These are phyloP conservation scores for Syrista parreyssii DNA, from an alignment of 2,888 invertebrate genomes.

Conservation along the genomic window DNA sequence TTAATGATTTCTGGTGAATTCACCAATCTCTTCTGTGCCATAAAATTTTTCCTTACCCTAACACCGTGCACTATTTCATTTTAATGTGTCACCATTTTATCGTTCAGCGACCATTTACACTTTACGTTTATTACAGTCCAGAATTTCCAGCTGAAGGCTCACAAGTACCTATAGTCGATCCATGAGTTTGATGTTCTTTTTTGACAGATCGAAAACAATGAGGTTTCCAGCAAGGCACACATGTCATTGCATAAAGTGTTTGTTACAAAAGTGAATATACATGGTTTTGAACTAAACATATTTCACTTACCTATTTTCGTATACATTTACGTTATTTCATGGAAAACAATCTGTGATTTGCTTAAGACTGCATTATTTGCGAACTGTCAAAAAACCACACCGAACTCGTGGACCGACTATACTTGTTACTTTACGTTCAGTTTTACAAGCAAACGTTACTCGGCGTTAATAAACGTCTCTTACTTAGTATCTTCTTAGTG, in stretches of 20 bases:
- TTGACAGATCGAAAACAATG: too few species aligned
- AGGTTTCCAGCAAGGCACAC: too few species aligned
- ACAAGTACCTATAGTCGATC: neutral
- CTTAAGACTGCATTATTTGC: too few species aligned
- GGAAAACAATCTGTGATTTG: too few species aligned
- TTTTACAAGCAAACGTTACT: neutral
- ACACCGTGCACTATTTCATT: neutral
- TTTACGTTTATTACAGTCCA: neutral
- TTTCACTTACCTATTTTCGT: too few species aligned
- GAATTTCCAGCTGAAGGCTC: neutral
- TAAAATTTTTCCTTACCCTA: neutral
- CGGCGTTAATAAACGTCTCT: neutral
- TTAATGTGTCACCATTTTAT: neutral
- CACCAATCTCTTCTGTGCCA: neutral
- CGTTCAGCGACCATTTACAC: neutral
- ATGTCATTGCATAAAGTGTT: too few species aligned
- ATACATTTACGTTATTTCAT: too few species aligned
- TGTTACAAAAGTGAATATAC: too few species aligned
- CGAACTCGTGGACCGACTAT: too few species aligned
- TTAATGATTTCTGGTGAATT: neutral
- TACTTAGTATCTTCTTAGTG: neutral
- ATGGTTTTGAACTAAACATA: too few species aligned
- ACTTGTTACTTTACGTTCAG: neutral
- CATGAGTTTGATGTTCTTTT: too few species aligned
- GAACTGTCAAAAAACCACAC: too few species aligned